Base-by-base conservation (phyloP, 1,140 invertebrate species). In the Tetramorium simillimum region DNA sequence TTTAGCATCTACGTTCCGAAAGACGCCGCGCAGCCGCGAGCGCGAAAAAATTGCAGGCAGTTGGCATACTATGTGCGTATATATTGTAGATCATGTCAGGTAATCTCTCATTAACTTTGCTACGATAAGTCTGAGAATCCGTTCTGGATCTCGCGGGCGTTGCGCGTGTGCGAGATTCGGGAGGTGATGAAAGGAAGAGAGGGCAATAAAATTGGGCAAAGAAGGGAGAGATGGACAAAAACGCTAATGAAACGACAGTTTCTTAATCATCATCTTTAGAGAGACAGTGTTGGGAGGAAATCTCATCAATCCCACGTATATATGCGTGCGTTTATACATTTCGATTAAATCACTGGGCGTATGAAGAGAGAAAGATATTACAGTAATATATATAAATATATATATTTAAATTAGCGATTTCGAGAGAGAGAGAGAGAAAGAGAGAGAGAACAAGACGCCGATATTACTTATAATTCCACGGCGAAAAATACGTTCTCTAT, bases 1-100 rank as follows among this genome's bases (percentile, higher is more conserved):
- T 92, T 93, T 93, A 93, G 92, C 90, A 92, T 94, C 90, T 91
- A 92, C 91, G 93, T 95, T 94, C 92, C 91, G 87, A 94, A 84
- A 93, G 90, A 88, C 62, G 73, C 16, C 33, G 86, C 40, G 53
- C 63, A 51, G 80, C 81, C 86, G 80, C 70, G 73, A 46, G 60
- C 76, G 88, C 60, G 62, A 81, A 70, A 75, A 72, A 85, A 18
- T 60, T 21, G 84, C 87, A 63, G 85, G 84, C 81, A 73, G 65
- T 69, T 33, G 84, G 76, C 86, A 81, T 89, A 84, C 72, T n/a
- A 76, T 67, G 85, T 90, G 90, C 91, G 76, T 90, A 90, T 90
- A 90, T 90, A 93, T 51, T 92, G 92, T 93, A 94, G 92, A 92
- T 91, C 90, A 87, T 92, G 86, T 89, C 91, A 89, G 91, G 91